Base-by-base conservation (phyloP, 1,140 invertebrate genomes). In the Melanaphis sacchari region DNA sequence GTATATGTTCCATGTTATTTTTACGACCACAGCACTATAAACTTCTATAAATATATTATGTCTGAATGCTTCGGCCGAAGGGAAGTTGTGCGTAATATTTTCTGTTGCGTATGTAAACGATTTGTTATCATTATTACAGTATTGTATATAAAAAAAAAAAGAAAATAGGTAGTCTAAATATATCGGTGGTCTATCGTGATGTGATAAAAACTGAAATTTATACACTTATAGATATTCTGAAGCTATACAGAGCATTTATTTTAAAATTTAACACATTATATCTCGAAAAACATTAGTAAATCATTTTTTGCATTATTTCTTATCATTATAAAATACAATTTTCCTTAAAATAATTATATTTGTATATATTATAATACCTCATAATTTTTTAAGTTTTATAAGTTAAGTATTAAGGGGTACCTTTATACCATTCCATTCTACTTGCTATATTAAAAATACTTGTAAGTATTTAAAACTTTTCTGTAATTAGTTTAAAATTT, bases 361-460 rank as follows among this genome's bases (percentile, higher is more conserved):
- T 76, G 1, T 9, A 9, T 43, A 9, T 43, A 6, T 43, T 43
- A 43, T 43, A 43, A 43, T 43, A 43, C 43, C 7, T 43, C 43
- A 0, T 43, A 1, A 43, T 43, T 43, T 43, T 43, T 43, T 6
- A 43, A 9, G 9, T 2, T n/a, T n/a, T n/a, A n/a, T n/a, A n/a
- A n/a, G n/a, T 0, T 0, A 76, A 76, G 59, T 76, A 15, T 18
- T 76, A 11, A 66, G 31, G 15, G 31, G 31, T 36, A 66, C 11
- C 0, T 18, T 6, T n/a, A n/a, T n/a, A n/a, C 0, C 15, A n/a
- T n/a, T 76, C n/a, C 0, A 15, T 31, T 11, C 31, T 15, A 3
- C 4, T n/a, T 31, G 15, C 0, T 15, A 66, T 66, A 66, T 8
- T 43, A 5, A 5, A 43, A 43, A 8, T 43, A 43, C 4, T 43